These are phyloP conservation scores for Elgaria multicarinata DNA, from an alignment of 2,113 vertebrate genomes.

Conservation along the genomic window DNA sequence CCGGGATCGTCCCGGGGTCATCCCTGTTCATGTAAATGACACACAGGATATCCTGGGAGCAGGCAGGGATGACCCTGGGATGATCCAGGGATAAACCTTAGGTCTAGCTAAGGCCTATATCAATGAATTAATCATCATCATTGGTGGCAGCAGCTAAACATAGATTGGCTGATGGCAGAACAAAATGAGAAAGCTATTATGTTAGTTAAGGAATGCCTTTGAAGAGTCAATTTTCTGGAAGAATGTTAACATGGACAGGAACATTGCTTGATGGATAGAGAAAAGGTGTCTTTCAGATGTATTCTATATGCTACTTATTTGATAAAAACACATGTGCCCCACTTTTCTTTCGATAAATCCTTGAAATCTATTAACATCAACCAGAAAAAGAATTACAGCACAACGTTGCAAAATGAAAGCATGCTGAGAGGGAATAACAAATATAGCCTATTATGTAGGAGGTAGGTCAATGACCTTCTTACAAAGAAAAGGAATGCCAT, in stretches of 20 bases:
- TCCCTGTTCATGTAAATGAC: too few species aligned
- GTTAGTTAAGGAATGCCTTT: not conserved
- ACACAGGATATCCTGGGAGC: too few species aligned
- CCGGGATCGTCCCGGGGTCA: too few species aligned
- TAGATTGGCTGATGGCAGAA: not conserved
- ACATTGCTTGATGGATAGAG: not conserved
- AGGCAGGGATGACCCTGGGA: too few species aligned
- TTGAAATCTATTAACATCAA: not conserved
- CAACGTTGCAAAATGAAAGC: not conserved
- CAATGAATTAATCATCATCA: not conserved
- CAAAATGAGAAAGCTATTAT: not conserved
- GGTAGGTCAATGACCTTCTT: not conserved
- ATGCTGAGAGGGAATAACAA: not conserved
- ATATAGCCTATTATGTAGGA: not conserved
- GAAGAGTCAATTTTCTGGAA: not conserved
- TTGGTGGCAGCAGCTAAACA: not conserved
- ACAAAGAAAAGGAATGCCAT: not conserved
- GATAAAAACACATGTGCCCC: not conserved
- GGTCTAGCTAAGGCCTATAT: too few species aligned
- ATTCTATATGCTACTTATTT: not conserved
- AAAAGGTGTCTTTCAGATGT: not conserved
- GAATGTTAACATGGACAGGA: not conserved
- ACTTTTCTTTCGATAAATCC: not conserved
- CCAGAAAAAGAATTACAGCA: not conserved
- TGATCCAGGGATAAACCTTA: too few species aligned